Conservation (phyloP, 2,113 vertebrate genomes). For the Danio rerio region GRCz12tu NC_133200.1:37965001-37965500, state of each 20-base stretch:
- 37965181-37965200: background rate
- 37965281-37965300: too few species aligned
- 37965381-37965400: background rate
- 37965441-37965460: background rate
- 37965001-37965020: too few species aligned
- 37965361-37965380: background rate
- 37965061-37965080: background rate
- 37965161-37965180: background rate
- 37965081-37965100: background rate
- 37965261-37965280: background rate
- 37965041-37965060: background rate
- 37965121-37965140: background rate
- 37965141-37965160: background rate
- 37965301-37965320: background rate
- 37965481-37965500: background rate
- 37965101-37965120: background rate
- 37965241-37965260: background rate
- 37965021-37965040: too few species aligned
- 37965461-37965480: background rate
- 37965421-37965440: constrained; percentile 9
- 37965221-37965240: background rate
- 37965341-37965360: background rate
- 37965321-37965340: background rate
- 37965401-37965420: background rate
- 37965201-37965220: too few species aligned